Percentiles rank a stretch among this genome's conserved stretches.
These are phyloP conservation scores for Porites rus DNA, from an alignment of 92 coral and sea anemone genomes.

Conservation along the genomic window DNA sequence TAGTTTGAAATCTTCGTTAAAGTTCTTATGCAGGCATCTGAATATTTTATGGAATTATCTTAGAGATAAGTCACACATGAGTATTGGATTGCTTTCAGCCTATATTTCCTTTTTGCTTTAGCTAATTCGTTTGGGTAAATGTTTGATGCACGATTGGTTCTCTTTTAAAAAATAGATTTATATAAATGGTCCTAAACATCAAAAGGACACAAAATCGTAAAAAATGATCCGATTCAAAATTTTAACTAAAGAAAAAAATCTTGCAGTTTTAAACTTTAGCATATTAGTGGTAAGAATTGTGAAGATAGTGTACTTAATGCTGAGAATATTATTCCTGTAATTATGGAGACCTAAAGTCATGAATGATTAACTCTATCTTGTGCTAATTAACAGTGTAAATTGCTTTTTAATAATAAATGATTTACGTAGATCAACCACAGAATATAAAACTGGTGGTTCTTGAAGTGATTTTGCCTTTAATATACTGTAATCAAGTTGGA, in stretches of 20 bases:
- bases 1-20: neutral
- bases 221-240: neutral
- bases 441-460: no score
- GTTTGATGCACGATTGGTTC: slow-evolving; percentile 12
- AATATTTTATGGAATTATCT: neutral
- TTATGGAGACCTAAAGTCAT: slow-evolving; percentile 15
- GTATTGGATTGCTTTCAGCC: neutral
- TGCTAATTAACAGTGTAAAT: slow-evolving; percentile 40
- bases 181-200: neutral
- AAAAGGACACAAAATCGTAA: neutral
- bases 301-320: slow-evolving; percentile 8
- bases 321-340: neutral
- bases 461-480: no score
- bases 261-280: neutral
- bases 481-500: no score
- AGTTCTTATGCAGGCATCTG: slow-evolving; percentile 2
- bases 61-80: neutral
- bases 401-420: slow-evolving; percentile 24
- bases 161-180: neutral
- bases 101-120: neutral
- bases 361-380: slow-evolving; percentile 16
- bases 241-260: neutral
- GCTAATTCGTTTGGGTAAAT: slow-evolving; percentile 1
- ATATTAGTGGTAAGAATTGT: slow-evolving; percentile 8
- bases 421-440: neutral